Conservation (phyloP, 92 coral and sea anemone species). For the Blastomussa wellsi region DNA sequence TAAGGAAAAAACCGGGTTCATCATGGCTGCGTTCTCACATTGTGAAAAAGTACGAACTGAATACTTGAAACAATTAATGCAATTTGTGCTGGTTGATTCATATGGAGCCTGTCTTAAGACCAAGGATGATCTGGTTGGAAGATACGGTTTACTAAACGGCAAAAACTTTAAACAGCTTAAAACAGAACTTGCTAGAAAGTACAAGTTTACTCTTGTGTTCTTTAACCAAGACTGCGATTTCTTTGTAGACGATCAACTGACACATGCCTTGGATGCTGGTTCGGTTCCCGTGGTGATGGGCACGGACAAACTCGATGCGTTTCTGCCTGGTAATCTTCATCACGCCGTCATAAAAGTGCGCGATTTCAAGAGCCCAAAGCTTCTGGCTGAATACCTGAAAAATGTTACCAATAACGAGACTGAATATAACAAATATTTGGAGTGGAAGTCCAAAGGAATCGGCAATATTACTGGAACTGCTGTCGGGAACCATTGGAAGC, state of each 20-base stretch:
- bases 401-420: conserved; percentile 52
- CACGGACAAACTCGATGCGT: conserved; percentile 65
- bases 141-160: background rate
- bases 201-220: conserved; percentile 71
- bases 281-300: conserved; percentile 77
- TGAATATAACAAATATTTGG: conserved; percentile 52
- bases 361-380: conserved; percentile 54
- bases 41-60: conserved; percentile 71
- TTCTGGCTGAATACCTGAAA: conserved; percentile 63
- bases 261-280: conserved; percentile 67
- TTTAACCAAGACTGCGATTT: conserved; percentile 77
- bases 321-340: conserved; percentile 59
- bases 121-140: conserved; percentile 38
- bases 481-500: conserved; percentile 26
- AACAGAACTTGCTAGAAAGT: conserved; percentile 41
- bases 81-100: conserved; percentile 60
- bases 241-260: conserved; percentile 68
- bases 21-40: conserved; percentile 56
- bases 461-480: conserved; percentile 7
- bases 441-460: conserved; percentile 70
- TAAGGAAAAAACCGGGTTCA: conserved; percentile 49
- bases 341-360: conserved; percentile 61
- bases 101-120: conserved; percentile 64
- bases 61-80: conserved; percentile 63
- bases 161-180: conserved; percentile 36